Evolutionary conservation across 2,797 vertebrate species (phyloP).

Genomic region (Lophius americanus): DNA sequence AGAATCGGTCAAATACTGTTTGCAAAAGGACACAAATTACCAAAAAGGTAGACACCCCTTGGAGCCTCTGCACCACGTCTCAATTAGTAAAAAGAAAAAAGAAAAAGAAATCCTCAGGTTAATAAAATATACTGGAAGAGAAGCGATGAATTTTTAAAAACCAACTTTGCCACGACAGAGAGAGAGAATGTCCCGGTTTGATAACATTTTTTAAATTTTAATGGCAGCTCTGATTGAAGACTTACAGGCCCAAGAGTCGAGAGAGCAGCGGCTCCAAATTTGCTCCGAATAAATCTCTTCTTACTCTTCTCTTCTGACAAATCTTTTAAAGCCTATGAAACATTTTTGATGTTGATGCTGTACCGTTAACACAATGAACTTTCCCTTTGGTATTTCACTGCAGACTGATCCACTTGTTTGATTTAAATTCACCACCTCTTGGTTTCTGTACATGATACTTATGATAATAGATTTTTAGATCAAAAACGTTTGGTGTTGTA

Average conservation of each 20-base stretch:
- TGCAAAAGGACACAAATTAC: slow-evolving; percentile 62
- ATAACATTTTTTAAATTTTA: slow-evolving; percentile 48
- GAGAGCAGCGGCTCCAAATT: slow-evolving; percentile 24
- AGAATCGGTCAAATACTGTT: slow-evolving; percentile 62
- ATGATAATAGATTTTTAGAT: not conserved
- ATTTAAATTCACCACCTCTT: not conserved
- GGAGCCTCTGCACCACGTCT: slow-evolving; percentile 20
- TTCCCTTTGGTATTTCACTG: slow-evolving; percentile 3
- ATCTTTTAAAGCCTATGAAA: slow-evolving; percentile 8
- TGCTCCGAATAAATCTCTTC: slow-evolving; percentile 14
- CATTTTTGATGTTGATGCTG: not conserved
- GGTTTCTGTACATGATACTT: slow-evolving; percentile 9
- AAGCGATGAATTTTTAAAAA: slow-evolving; percentile 69
- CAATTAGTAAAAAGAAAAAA: slow-evolving; percentile 8
- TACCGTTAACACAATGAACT: slow-evolving; percentile 1
- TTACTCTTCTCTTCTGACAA: not conserved
- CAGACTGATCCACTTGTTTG: not conserved
- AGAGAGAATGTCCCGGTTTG: slow-evolving; percentile 37
- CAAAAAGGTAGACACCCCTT: slow-evolving; percentile 59
- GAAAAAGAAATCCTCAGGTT: slow-evolving; percentile 26
- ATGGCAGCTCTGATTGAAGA: slow-evolving; percentile 48
- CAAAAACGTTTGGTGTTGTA: not conserved
- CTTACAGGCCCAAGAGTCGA: slow-evolving; percentile 1
- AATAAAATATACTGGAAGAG: slow-evolving; percentile 34
- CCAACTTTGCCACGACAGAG: slow-evolving; percentile 48